A percentile compares a stretch with the other conserved stretches of the same genome.
These are phyloP conservation scores for Cephus runcator DNA, from an alignment of 2,888 invertebrate genomes.

Conservation along the genomic window DNA sequence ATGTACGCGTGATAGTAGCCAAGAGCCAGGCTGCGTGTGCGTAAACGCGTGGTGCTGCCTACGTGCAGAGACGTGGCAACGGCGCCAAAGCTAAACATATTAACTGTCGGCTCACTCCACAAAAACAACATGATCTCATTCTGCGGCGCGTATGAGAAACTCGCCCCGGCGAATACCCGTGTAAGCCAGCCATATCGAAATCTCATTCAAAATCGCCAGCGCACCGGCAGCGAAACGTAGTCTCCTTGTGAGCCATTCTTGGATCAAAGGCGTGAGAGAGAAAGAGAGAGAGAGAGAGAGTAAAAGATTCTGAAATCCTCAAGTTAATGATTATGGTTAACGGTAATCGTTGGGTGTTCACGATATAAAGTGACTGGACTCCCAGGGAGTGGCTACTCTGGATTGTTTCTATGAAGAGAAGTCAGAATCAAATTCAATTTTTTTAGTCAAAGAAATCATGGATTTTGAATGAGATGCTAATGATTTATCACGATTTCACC, in stretches of 20 bases:
- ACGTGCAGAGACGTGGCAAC: conserved; percentile 53
- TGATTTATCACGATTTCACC: background rate
- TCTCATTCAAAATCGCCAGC: conserved; percentile 26
- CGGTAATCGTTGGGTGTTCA: conserved; percentile 15
- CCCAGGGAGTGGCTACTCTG: background rate
- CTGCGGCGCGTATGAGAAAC: conserved; percentile 37
- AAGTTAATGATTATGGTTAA: conserved; percentile 17
- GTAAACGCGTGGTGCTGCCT: conserved; percentile 34
- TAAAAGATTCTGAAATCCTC: background rate
- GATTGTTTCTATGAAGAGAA: background rate
- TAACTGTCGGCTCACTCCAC: conserved; percentile 64
- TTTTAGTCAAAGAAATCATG: background rate
- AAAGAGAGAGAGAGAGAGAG: background rate
- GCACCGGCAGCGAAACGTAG: conserved; percentile 8
- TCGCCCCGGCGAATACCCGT: conserved; percentile 20
- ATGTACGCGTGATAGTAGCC: background rate
- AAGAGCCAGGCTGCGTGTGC: background rate
- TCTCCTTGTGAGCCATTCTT: conserved; percentile 5
- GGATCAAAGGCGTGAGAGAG: conserved; percentile 16
- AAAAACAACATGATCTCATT: conserved; percentile 66
- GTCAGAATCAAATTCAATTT: background rate
- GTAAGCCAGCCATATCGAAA: conserved; percentile 23
- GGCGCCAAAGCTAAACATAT: conserved; percentile 61
- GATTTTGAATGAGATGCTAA: background rate
- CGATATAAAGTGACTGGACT: background rate